phyloP scores from a whole-genome alignment of 2,797 vertebrate species.

The Podargus strigoides region DNA sequence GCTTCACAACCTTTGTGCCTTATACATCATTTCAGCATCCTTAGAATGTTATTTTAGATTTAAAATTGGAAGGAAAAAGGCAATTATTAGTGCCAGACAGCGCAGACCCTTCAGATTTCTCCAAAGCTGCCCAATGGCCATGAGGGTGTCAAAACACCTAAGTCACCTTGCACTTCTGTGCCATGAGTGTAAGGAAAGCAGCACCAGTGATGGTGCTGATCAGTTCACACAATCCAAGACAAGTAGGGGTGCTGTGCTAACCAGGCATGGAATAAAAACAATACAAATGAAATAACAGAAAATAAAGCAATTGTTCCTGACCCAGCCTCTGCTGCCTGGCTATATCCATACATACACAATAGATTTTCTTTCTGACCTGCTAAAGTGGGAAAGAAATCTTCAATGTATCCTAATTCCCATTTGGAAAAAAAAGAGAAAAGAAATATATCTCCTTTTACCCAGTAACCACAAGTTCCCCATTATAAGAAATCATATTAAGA shows the following conservation, averaged over 20 bases:
- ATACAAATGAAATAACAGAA: neutral
- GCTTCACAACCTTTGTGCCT: neutral
- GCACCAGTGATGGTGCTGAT: neutral
- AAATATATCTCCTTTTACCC: neutral
- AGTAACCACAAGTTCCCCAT: neutral
- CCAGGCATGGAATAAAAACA: neutral
- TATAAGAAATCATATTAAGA: neutral
- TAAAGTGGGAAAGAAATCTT: neutral
- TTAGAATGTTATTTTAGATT: neutral
- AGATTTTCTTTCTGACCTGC: neutral
- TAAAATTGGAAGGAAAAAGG: neutral
- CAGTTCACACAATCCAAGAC: neutral
- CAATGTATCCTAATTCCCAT: neutral
- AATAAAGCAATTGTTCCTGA: neutral
- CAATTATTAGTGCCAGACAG: neutral
- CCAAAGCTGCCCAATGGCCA: accelerated
- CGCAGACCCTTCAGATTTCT: neutral
- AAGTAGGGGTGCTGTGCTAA: neutral
- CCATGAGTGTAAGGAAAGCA: neutral
- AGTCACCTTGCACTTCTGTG: neutral
- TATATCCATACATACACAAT: accelerated
- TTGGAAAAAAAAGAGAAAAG: neutral
- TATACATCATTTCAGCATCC: neutral
- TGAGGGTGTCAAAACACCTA: neutral
- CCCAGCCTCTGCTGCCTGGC: neutral